Evolutionary conservation across 2,113 vertebrate species (phyloP).

Genomic region (Elgaria multicarinata): DNA sequence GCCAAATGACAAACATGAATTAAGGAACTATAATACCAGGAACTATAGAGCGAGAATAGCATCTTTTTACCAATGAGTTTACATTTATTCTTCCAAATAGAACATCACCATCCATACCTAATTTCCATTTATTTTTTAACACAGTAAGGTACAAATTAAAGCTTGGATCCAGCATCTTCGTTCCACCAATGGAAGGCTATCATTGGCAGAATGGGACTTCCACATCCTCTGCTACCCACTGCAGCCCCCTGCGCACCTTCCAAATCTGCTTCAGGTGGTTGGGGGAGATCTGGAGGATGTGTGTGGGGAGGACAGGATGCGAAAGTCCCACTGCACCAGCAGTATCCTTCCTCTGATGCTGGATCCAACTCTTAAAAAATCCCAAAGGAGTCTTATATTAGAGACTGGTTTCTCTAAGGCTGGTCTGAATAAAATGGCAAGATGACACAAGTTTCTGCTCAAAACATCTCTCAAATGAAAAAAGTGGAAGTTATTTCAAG

Average conservation of each 20-base stretch:
- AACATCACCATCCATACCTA: background rate
- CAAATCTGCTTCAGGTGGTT: too few relatives aligned
- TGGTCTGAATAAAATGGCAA: background rate
- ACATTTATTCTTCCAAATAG: background rate
- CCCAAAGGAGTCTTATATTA: background rate
- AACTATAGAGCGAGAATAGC: background rate
- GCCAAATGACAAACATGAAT: rapidly evolving
- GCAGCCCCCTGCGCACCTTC: too few relatives aligned
- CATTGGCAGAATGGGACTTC: too few relatives aligned
- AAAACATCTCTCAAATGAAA: background rate
- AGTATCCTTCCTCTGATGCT: too few relatives aligned
- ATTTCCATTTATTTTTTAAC: background rate
- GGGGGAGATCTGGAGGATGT: too few relatives aligned
- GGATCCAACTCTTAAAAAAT: background rate
- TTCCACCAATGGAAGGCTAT: too few relatives aligned
- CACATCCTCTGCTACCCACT: too few relatives aligned
- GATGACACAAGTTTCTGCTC: background rate
- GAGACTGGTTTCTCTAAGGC: background rate
- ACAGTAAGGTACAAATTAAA: background rate
- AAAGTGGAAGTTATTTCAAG: background rate
- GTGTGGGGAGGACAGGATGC: too few relatives aligned
- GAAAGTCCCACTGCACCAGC: too few relatives aligned
- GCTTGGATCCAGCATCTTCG: too few relatives aligned
- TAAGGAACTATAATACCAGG: background rate
- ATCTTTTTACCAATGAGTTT: background rate